Percentiles rank a stretch among this genome's conserved stretches.
phyloP scores from a whole-genome alignment of 2,113 vertebrate genomes.

The Mola mola region DNA sequence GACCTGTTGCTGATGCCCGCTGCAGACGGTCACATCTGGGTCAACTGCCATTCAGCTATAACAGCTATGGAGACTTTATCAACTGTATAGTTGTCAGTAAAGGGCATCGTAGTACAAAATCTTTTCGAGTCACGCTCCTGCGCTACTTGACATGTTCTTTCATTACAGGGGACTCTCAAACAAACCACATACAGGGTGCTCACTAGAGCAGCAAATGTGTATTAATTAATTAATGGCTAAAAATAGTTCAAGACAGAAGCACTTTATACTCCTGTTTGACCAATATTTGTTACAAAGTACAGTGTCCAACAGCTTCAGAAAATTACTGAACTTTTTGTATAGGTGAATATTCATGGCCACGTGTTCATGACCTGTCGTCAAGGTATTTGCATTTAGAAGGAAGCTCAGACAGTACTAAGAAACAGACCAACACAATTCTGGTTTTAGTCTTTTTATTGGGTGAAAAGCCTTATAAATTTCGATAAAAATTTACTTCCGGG shows the following conservation, averaged over 20 bases:
- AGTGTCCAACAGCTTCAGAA: not conserved
- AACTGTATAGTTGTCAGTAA: too few species aligned
- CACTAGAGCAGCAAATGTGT: not conserved
- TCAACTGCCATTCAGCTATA: too few species aligned
- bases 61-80: too few species aligned
- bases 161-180: not conserved
- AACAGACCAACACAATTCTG: not conserved
- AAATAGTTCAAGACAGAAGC: not conserved
- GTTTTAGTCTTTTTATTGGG: not conserved
- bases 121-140: too few species aligned
- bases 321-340: not conserved
- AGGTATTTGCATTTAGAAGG: not conserved
- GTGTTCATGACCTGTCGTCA: too few species aligned
- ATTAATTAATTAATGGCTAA: not conserved
- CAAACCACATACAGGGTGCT: too few species aligned
- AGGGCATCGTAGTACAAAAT: too few species aligned
- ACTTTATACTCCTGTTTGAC: not conserved
- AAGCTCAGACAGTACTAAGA: not conserved
- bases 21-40: too few species aligned
- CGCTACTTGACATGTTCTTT: not conserved
- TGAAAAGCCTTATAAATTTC: too few species aligned
- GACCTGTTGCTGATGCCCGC: too few species aligned
- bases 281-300: not conserved
- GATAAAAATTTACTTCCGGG: too few species aligned
- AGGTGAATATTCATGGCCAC: too few species aligned